phyloP scores from a whole-genome alignment of 2,797 vertebrate genomes.

The Ptychobarbus kaznakovi region DNA sequence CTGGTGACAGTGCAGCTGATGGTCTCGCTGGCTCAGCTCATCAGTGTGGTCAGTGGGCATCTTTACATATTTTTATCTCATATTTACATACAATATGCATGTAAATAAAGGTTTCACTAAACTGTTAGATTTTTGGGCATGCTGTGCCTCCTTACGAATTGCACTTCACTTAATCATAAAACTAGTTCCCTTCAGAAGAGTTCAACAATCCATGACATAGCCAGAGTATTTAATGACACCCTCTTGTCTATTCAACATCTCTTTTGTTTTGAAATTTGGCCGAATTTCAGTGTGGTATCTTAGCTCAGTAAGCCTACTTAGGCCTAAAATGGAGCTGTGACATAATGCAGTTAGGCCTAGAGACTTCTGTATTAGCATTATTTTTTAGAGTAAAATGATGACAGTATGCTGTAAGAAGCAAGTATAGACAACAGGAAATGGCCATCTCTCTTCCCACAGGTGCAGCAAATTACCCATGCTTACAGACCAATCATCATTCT shows the following conservation, averaged over 20 bases:
- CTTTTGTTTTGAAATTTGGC: neutral
- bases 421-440: slow-evolving; percentile 23
- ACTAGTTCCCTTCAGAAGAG: neutral
- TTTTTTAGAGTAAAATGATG: slow-evolving; percentile 10
- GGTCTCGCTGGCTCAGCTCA: slow-evolving; percentile 95
- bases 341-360: slow-evolving; percentile 13
- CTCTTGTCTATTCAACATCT: neutral
- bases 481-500: slow-evolving; percentile 37
- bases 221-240: neutral
- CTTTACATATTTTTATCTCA: neutral
- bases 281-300: slow-evolving; percentile 10
- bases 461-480: slow-evolving; percentile 31
- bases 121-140: neutral
- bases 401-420: neutral
- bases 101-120: neutral
- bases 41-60: slow-evolving; percentile 89
- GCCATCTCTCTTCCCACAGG: slow-evolving; percentile 48
- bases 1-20: slow-evolving; percentile 95
- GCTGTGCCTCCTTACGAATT: neutral
- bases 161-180: neutral
- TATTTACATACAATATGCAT: neutral
- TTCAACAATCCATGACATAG: neutral
- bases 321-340: neutral
- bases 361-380: neutral
- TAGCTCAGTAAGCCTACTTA: slow-evolving; percentile 2